Conservation (phyloP, 2,888 invertebrate genomes). For the Steromphala cineraria region DNA sequence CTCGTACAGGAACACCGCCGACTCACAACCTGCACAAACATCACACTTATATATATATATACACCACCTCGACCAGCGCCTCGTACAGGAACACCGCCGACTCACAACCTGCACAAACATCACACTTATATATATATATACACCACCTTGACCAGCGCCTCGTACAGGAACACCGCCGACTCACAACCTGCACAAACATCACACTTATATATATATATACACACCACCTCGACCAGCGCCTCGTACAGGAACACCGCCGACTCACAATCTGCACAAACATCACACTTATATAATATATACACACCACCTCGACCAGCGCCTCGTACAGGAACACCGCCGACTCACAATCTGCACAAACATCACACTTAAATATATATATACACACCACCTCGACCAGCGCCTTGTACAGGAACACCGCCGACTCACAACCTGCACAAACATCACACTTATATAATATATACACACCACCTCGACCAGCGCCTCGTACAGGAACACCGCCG, state of each 20-base stretch:
- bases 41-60: no score
- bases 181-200: no score
- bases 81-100: no score
- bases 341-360: conserved; percentile 53
- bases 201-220: neutral
- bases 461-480: conserved; percentile 59
- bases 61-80: no score
- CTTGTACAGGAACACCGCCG: conserved; percentile 44
- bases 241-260: conserved; percentile 46
- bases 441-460: no score
- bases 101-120: no score
- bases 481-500: conserved; percentile 33
- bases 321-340: conserved; percentile 46
- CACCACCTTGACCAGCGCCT: no score
- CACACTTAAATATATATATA: no score
- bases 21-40: neutral
- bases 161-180: no score
- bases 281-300: no score
- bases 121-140: no score
- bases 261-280: conserved; percentile 53
- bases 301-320: conserved; percentile 58
- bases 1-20: neutral
- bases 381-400: conserved; percentile 59
- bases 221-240: conserved; percentile 58
- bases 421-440: conserved; percentile 54